Evolutionary conservation across 2,888 invertebrate species (phyloP), one percentile per base, ranked within the genome.

Genomic region (Eumacrocentrus americanus): DNA sequence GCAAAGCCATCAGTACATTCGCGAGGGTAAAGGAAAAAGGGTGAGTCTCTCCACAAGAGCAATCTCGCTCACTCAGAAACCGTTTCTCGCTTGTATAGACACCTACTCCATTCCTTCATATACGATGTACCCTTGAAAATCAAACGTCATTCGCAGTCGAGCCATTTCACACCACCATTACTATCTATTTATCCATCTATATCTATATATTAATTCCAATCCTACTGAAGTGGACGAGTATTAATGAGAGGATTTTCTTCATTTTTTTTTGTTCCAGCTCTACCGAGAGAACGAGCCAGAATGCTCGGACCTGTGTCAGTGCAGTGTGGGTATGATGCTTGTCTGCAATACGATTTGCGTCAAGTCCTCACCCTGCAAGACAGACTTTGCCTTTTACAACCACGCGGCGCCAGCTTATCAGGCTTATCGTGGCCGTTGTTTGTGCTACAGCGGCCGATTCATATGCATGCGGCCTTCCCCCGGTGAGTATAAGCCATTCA

Each of bases 371-470:
- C 91, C 93, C 2, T 95, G 94, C 82, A 91, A 92, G 70, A 93
- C 93, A 9, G 89, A 92, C 66, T 88, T 92, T 70, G 94, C 94
- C 51, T 91, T 91, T 82, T 95, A 94, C 84, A 92, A 92, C 75
- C 95, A 95, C 82, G 91, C 92, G 37, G 91, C 93, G 1, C 94
- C 94, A 5, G 91, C 93, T 56, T 94, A 93, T 83, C 93, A 93
- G 81, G 94, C 94, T 6, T 93, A 90, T 80, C 86, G 94, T 38
- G 94, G 94, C 38, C 87, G 92, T 61, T 95, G 95, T 82, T 88
- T 94, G 72, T 95, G 94, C 82, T 94, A 94, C 83, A 93, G 93
- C 18, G 94, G 94, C 34, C 89, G 91, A 66, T 94, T 95, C 82
- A 94, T 94, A 82, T 94, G 94, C 83, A 93, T 94, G 91, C 88